A percentile compares a stretch with the other conserved stretches of the same genome.
phyloP scores from a whole-genome alignment of 2,797 vertebrate genomes.

The Pangasius mekongensis region DNA sequence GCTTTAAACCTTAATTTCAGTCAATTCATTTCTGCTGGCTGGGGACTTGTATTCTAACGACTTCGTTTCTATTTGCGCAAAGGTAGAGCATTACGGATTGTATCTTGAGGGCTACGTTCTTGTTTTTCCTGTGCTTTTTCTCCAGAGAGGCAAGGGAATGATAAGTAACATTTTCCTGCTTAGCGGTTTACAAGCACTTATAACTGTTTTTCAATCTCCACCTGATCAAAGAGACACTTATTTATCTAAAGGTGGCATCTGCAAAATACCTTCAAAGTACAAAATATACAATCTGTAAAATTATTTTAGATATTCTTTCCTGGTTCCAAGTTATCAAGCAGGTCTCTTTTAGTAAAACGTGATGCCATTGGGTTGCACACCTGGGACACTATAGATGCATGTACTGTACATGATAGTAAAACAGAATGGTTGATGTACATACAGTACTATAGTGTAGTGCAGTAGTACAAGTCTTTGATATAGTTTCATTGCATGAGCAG shows the following conservation, averaged over 20 bases:
- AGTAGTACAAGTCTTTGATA: background rate
- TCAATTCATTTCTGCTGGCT: background rate
- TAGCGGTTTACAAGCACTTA: background rate
- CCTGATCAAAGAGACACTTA: background rate
- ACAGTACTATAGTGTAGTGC: background rate
- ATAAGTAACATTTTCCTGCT: background rate
- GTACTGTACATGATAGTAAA: background rate
- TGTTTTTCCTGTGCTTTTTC: background rate
- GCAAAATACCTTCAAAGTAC: background rate
- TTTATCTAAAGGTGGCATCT: background rate
- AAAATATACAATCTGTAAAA: background rate
- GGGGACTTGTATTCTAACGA: background rate
- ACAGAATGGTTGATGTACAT: background rate
- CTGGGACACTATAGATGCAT: background rate
- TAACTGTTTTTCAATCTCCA: background rate
- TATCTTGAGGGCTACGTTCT: background rate
- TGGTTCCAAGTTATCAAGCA: background rate
- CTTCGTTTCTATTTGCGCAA: background rate
- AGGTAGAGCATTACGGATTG: background rate
- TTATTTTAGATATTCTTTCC: background rate
- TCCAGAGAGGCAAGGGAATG: background rate
- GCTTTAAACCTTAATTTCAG: constrained; percentile 4
- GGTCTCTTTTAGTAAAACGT: background rate
- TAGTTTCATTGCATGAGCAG: background rate
- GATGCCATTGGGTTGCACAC: background rate